Percentiles rank a stretch among this genome's conserved stretches.
These are phyloP conservation scores for Megalonaias nervosa DNA, from an alignment of 1,140 invertebrate genomes.

Conservation along the genomic window DNA sequence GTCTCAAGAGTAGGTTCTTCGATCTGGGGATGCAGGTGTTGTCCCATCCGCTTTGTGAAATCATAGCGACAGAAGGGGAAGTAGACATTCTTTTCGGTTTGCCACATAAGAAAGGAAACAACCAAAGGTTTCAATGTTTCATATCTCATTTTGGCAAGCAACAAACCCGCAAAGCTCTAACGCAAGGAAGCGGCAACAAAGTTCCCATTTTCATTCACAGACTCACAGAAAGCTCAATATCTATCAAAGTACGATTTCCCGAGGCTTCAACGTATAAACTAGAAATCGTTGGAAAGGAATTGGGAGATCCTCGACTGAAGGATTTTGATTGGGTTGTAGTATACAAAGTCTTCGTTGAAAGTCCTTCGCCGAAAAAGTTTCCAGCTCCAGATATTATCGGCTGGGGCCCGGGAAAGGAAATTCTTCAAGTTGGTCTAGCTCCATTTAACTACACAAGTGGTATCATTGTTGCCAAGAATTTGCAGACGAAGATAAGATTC, in stretches of 20 bases:
- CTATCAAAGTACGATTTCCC: slow-evolving; percentile 43
- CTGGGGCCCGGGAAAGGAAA: slow-evolving; percentile 46
- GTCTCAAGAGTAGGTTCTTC: slow-evolving; percentile 51
- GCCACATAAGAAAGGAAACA: slow-evolving; percentile 24
- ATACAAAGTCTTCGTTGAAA: slow-evolving; percentile 45
- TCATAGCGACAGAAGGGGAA: slow-evolving; percentile 35
- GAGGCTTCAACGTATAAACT: slow-evolving; percentile 42
- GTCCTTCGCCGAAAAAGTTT: slow-evolving; percentile 32
- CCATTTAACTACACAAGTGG: slow-evolving; percentile 44
- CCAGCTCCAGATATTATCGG: slow-evolving; percentile 44
- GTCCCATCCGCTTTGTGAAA: slow-evolving; percentile 40
- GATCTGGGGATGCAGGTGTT: slow-evolving; percentile 43
- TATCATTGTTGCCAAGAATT: slow-evolving; percentile 32
- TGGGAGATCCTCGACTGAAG: slow-evolving; percentile 18
- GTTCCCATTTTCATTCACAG: slow-evolving; percentile 48
- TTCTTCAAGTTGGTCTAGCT: slow-evolving; percentile 29
- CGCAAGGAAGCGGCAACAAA: slow-evolving; percentile 36
- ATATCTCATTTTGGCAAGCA: slow-evolving; percentile 43
- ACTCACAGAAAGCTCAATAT: slow-evolving; percentile 36
- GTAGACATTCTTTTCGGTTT: slow-evolving; percentile 42
- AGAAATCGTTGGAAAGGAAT: slow-evolving; percentile 43
- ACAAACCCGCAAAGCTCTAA: slow-evolving; percentile 30
- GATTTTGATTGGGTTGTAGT: slow-evolving; percentile 51
- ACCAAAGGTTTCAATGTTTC: slow-evolving; percentile 42
- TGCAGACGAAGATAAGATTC: slow-evolving; percentile 44